Evolutionary conservation across 2,888 invertebrate species (phyloP), one percentile per base, ranked within the genome.

Genomic region (Ellobium chinense): DNA sequence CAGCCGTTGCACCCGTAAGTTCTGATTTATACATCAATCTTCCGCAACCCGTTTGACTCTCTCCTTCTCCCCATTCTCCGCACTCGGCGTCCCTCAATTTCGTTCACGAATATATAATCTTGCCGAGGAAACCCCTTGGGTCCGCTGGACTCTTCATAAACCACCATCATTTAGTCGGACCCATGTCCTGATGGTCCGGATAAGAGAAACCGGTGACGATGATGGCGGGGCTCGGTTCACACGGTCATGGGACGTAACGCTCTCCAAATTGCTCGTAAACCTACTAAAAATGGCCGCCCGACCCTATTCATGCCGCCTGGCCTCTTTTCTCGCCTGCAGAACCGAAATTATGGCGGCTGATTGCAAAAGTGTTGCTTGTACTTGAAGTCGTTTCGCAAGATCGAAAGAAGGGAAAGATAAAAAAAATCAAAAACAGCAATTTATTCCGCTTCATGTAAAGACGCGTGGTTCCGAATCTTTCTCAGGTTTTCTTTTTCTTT

Each of bases 231-330:
- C 34, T 56, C 56, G 1, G 56, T 27, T 56, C 70, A 24, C 56
- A 21, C 56, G 56, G 70, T 70, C 56, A 70, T 24, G 46, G 56
- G 46, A 56, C 70, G 56, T 34, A 29, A 29, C 21, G 54, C 37
- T 70, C 46, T 27, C 24, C 70, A 70, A 70, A 70, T 70, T 70
- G 70, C 70, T 70, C 70, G 56, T 70, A 70, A 70, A 70, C 29
- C 56, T 56, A 70, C 70, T 29, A 56, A 54, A 70, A 70, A 70
- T 70, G 70, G 31, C 70, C 34, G 56, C 9, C 29, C 70, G n/a
- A 12, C 34, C 56, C 56, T 56, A 56, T 70, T 58, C 77, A 77
- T 39, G 36, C 9, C 37, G 29, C 21, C 18, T 2, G 66, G 66
- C 58, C 29, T 39, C 31, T 36, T 68, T 60, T 39, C 39, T 21